These are phyloP conservation scores for Hartigia nigra DNA, from an alignment of 2,888 invertebrate species.

Conservation along the genomic window DNA sequence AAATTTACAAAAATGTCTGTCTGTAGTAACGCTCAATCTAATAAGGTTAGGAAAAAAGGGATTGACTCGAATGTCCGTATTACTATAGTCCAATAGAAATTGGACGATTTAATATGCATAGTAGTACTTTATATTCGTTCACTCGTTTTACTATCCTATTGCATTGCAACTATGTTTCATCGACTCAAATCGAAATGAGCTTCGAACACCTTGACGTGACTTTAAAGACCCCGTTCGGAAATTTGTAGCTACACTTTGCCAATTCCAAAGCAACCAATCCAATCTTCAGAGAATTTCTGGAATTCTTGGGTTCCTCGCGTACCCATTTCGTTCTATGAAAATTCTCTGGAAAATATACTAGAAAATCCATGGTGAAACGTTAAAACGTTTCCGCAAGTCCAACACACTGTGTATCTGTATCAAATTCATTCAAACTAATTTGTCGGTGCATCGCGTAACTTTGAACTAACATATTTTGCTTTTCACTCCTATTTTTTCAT, in stretches of 20 bases:
- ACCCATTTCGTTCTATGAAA: slow-evolving; percentile 45
- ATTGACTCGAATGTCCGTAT: not conserved
- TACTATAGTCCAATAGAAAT: not conserved
- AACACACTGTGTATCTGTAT: slow-evolving; percentile 13
- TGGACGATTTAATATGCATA: not conserved
- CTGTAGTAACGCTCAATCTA: not conserved
- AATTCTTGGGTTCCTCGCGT: slow-evolving; percentile 48
- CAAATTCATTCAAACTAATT: not conserved
- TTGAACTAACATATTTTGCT: not conserved
- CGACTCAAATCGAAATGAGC: not conserved
- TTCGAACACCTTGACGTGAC: not conserved
- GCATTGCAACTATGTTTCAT: not conserved
- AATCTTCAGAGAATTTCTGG: slow-evolving; percentile 54
- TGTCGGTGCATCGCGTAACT: not conserved
- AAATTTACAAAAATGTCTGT: not conserved
- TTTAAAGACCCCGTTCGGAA: slow-evolving; percentile 16
- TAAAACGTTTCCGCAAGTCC: slow-evolving; percentile 40
- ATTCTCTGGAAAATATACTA: slow-evolving; percentile 22
- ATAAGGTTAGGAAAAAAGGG: not conserved
- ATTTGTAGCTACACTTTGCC: slow-evolving; percentile 31
- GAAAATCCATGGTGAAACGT: slow-evolving; percentile 15
- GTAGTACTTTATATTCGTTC: not conserved
- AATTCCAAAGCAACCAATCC: slow-evolving; percentile 43
- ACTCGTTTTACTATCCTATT: not conserved
- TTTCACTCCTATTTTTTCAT: not conserved